Conservation (phyloP, 2,113 vertebrate species). For the Plecotus auritus region DNA sequence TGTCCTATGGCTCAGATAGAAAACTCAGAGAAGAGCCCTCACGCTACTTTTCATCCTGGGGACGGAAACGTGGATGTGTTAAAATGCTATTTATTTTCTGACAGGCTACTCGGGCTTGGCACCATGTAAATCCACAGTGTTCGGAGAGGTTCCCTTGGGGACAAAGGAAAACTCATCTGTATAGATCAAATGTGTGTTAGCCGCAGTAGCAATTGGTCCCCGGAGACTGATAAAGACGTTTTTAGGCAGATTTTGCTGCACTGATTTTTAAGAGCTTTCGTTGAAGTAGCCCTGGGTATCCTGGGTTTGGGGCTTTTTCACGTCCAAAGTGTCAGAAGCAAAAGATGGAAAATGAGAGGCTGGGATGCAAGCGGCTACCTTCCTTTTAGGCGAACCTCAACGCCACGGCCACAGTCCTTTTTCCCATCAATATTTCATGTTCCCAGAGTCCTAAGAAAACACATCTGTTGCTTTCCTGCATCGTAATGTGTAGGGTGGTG, state of each 20-base stretch:
- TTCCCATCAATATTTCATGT: conserved; percentile 62
- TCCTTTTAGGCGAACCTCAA: not conserved
- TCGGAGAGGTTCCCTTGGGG: conserved; percentile 57
- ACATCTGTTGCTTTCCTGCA: conserved; percentile 60
- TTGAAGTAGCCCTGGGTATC: conserved; percentile 30
- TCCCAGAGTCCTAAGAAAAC: conserved; percentile 54
- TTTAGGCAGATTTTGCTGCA: conserved; percentile 53
- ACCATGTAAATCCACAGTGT: conserved; percentile 62
- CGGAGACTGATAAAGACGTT: conserved; percentile 65
- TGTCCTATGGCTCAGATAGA: conserved; percentile 37
- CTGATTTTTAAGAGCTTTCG: conserved; percentile 37
- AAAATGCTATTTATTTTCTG: conserved; percentile 72
- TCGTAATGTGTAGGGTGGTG: conserved; percentile 34
- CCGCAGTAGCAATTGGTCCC: conserved; percentile 62
- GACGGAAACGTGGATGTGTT: conserved; percentile 40
- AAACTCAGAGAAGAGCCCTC: conserved; percentile 32
- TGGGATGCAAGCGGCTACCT: not conserved
- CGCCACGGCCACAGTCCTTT: not conserved
- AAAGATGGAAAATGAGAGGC: conserved; percentile 25
- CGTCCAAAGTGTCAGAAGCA: conserved; percentile 1
- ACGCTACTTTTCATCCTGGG: conserved; percentile 50
- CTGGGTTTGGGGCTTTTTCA: not conserved
- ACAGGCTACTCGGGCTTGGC: conserved; percentile 57
- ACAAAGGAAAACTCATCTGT: conserved; percentile 67
- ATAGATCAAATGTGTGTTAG: conserved; percentile 67